These are phyloP conservation scores for Sthenelais limicola DNA, from an alignment of 2,888 invertebrate genomes.

Conservation along the genomic window DNA sequence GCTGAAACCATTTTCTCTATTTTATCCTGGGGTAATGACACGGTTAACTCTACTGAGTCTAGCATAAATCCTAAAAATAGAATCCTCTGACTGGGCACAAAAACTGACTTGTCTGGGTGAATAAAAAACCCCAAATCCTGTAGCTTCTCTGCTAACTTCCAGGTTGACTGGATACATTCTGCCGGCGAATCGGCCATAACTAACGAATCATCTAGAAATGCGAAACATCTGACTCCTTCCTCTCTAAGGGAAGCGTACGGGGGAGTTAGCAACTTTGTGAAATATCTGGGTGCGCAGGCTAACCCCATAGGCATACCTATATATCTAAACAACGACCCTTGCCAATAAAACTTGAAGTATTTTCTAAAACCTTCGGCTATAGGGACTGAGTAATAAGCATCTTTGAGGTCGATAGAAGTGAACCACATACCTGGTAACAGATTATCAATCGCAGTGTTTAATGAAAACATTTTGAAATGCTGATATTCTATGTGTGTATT, in stretches of 20 bases:
- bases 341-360: neutral
- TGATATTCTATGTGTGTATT: constrained; percentile 1
- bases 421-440: neutral
- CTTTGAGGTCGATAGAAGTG: neutral
- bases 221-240: neutral
- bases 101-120: neutral
- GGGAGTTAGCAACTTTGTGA: constrained; percentile 25
- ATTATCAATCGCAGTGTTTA: neutral
- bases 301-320: constrained; percentile 19
- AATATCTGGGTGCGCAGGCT: neutral
- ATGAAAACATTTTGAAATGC: constrained; percentile 15
- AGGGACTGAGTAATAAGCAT: neutral
- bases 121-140: neutral
- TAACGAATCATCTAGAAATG: neutral
- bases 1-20: neutral
- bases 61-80: neutral
- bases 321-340: constrained; percentile 8
- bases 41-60: neutral
- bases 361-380: neutral
- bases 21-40: neutral
- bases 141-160: neutral
- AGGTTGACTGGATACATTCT: neutral
- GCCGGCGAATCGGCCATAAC: neutral
- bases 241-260: neutral
- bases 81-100: neutral